A percentile compares a stretch with the other conserved stretches of the same genome.
These are phyloP conservation scores for Manis javanica DNA, from an alignment of 2,797 vertebrate species.

Conservation along the genomic window DNA sequence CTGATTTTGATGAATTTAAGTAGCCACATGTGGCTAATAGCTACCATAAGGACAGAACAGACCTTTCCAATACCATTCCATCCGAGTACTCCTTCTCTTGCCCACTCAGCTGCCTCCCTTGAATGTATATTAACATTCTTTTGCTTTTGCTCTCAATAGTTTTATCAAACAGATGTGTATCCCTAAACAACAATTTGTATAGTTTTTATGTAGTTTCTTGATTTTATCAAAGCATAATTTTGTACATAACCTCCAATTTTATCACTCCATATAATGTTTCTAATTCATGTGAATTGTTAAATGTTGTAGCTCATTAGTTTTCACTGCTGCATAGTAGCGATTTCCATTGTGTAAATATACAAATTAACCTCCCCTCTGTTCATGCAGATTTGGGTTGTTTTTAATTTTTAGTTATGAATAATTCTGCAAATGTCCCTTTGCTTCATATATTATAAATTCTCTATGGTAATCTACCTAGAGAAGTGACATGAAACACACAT, in stretches of 20 bases:
- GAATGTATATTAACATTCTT: not conserved
- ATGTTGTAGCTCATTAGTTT: not conserved
- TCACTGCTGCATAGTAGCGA: not conserved
- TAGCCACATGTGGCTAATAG: not conserved
- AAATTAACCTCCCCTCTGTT: not conserved
- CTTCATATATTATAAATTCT: not conserved
- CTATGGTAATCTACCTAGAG: not conserved
- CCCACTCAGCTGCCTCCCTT: not conserved
- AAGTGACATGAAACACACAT: not conserved
- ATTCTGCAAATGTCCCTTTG: not conserved
- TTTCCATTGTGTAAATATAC: not conserved
- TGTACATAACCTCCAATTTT: not conserved
- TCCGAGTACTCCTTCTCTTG: not conserved
- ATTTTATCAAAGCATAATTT: not conserved
- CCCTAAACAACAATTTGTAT: not conserved
- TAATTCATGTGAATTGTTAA: not conserved
- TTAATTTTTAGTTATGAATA: constrained; percentile 10
- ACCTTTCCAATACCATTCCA: not conserved
- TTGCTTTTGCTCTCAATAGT: not conserved
- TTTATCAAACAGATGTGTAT: not conserved
- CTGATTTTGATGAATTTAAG: not conserved
- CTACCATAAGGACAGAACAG: not conserved
- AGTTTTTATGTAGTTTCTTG: not conserved
- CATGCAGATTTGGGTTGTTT: not conserved
- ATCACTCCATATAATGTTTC: not conserved